Conservation (phyloP, 1,140 invertebrate species). For the Cotesia chilonis region DNA sequence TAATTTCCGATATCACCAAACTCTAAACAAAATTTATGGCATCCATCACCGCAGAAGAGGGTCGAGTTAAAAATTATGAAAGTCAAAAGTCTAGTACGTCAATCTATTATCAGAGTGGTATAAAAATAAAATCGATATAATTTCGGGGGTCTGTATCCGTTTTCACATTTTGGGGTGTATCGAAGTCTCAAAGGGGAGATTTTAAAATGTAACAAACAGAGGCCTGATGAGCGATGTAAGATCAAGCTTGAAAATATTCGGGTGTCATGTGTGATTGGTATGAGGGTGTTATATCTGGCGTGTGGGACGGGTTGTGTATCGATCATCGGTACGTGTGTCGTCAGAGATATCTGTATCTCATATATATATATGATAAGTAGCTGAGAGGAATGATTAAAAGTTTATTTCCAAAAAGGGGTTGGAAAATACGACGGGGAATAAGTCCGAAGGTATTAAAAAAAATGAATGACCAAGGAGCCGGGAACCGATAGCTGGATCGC, state of each 20-base stretch:
- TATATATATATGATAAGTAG: constrained; percentile 1
- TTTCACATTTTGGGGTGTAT: constrained; percentile 19
- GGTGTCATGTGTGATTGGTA: not conserved
- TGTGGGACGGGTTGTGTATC: constrained; percentile 24
- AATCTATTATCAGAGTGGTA: constrained; percentile 10
- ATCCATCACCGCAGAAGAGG: constrained; percentile 28
- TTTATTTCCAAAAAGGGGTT: constrained; percentile 30
- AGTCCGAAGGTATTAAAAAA: constrained; percentile 17
- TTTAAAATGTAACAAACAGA: constrained; percentile 25
- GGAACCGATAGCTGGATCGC: constrained; percentile 27
- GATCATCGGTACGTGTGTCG: constrained; percentile 34
- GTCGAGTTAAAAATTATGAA: constrained; percentile 37
- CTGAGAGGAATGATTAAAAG: constrained; percentile 28
- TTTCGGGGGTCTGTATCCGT: constrained; percentile 31
- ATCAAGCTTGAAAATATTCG: not conserved
- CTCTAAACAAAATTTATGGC: constrained; percentile 17
- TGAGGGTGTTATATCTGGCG: constrained; percentile 5
- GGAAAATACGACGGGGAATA: not conserved
- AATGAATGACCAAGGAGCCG: constrained; percentile 15
- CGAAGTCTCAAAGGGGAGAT: constrained; percentile 1
- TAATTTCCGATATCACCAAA: not conserved
- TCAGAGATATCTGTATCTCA: constrained; percentile 12
- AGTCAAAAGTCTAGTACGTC: constrained; percentile 28
- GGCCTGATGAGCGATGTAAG: constrained; percentile 2
- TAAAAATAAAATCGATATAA: constrained; percentile 41